These are phyloP conservation scores for Sebastes trivittatus DNA, from an alignment of 2,797 vertebrate species.

Conservation along the genomic window DNA sequence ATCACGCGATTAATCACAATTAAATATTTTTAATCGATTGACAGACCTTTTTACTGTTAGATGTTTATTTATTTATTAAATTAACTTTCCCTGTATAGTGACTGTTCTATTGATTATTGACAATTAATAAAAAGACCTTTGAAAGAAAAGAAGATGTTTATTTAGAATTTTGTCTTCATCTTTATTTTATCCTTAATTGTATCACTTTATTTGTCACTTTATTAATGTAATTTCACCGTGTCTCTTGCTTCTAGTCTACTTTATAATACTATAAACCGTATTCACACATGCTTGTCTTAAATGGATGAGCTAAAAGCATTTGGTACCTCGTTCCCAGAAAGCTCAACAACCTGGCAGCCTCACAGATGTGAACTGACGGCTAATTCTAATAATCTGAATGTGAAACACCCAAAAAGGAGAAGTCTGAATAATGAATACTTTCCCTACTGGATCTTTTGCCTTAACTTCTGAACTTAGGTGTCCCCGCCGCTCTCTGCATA, in stretches of 20 bases:
- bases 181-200: background rate
- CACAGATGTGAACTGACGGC: slow-evolving; percentile 5
- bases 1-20: no score
- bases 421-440: background rate
- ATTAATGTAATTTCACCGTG: background rate
- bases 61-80: background rate
- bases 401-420: background rate
- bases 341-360: background rate
- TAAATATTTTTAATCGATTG: no score
- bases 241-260: background rate
- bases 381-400: slow-evolving; percentile 9
- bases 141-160: background rate
- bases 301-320: background rate
- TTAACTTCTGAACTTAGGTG: background rate
- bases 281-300: background rate
- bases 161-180: background rate
- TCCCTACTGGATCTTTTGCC: background rate
- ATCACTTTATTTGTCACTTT: background rate
- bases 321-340: background rate
- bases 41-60: no score
- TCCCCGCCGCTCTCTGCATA: background rate
- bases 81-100: no score
- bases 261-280: background rate
- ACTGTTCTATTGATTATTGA: no score
- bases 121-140: no score